These are phyloP conservation scores for Heliconius himera DNA, from an alignment of 1,140 invertebrate genomes.

Conservation along the genomic window DNA sequence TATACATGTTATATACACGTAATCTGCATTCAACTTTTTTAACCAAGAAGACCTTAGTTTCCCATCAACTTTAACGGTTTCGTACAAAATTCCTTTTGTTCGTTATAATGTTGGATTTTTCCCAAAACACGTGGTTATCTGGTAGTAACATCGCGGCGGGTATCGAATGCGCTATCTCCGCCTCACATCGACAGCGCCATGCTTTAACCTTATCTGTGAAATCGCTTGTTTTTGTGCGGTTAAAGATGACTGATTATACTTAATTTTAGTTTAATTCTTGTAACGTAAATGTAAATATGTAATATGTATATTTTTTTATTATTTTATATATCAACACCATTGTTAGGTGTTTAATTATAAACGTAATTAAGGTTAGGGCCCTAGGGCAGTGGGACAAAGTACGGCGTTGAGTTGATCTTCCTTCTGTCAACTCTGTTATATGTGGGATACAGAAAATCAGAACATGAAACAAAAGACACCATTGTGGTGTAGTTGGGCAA, in stretches of 20 bases:
- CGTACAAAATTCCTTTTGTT: conserved; percentile 51
- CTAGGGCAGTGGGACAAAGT: too few relatives aligned
- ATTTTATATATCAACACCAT: neutral
- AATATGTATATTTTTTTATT: neutral
- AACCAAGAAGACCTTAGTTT: neutral
- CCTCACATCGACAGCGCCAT: conserved; percentile 56
- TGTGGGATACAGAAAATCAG: too few relatives aligned
- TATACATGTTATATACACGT: neutral
- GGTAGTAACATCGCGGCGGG: conserved; percentile 59
- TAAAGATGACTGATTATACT: conserved; percentile 48
- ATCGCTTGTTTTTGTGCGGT: conserved; percentile 60
- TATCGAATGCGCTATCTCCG: conserved; percentile 62
- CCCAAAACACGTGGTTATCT: conserved; percentile 63
- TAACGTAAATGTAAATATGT: neutral
- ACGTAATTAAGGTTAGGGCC: too few relatives aligned
- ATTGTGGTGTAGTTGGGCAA: too few relatives aligned
- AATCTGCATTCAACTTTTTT: neutral
- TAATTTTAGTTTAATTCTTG: conserved; percentile 5
- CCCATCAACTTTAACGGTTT: conserved; percentile 24
- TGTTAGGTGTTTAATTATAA: too few relatives aligned
- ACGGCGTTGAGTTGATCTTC: too few relatives aligned
- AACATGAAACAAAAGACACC: too few relatives aligned
- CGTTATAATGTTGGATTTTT: conserved; percentile 49
- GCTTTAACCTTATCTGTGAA: conserved; percentile 56
- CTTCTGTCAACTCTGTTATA: too few relatives aligned